Conservation (phyloP, 1,140 invertebrate genomes). For the Brachionus asplanchnoidis region DNA sequence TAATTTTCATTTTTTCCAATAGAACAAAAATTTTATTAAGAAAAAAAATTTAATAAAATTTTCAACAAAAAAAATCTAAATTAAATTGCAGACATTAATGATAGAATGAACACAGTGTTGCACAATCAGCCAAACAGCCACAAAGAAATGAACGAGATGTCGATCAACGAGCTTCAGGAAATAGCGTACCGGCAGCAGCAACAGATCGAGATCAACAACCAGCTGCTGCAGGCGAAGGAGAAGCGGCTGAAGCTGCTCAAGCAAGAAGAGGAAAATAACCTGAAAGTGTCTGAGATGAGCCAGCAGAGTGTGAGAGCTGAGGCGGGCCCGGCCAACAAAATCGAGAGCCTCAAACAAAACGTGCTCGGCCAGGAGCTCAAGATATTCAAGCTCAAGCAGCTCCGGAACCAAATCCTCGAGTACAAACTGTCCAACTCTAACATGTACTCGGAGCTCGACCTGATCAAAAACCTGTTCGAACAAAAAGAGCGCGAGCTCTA, state of each 20-base stretch:
- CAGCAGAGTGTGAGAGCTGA: neutral
- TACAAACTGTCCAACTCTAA: conserved; percentile 38
- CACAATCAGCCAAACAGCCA: neutral
- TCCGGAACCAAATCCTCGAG: conserved; percentile 35
- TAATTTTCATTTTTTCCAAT: too few species aligned
- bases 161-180: conserved; percentile 74
- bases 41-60: too few species aligned
- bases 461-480: conserved; percentile 87
- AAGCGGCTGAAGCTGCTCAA: conserved; percentile 71
- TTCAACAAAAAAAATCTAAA: neutral
- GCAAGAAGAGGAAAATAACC: conserved; percentile 13
- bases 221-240: conserved; percentile 80
- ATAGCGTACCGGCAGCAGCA: conserved; percentile 90
- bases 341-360: conserved; percentile 36
- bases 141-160: neutral
- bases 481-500: conserved; percentile 94
- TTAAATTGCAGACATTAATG: neutral
- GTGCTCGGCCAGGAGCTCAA: conserved; percentile 33
- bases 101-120: neutral
- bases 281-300: neutral
- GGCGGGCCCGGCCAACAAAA: neutral
- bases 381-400: conserved; percentile 27
- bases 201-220: conserved; percentile 86
- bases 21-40: too few species aligned
- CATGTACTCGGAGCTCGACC: conserved; percentile 71